A percentile compares a stretch with the other conserved stretches of the same genome.
phyloP scores from a whole-genome alignment of 2,888 invertebrate genomes.

The Pandemis corylana region DNA sequence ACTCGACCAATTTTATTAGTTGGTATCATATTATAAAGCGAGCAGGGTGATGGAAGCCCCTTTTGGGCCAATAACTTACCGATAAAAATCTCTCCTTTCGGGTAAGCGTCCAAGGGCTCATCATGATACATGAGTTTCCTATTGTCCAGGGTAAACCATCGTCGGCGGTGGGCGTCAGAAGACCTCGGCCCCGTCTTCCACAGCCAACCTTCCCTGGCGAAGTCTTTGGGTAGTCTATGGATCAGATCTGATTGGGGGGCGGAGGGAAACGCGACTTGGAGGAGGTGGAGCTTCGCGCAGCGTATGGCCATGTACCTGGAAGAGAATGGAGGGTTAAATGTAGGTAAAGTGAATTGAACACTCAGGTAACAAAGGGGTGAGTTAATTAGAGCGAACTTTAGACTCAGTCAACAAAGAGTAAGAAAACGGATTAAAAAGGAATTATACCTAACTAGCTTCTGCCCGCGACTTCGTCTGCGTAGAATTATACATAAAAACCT shows the following conservation, averaged over 20 bases:
- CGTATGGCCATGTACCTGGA: slow-evolving; percentile 90
- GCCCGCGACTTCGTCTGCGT: too few species aligned
- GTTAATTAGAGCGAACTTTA: too few species aligned
- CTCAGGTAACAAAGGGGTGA: too few species aligned
- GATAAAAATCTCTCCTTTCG: slow-evolving; percentile 95
- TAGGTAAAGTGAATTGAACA: background rate
- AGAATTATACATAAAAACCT: too few species aligned
- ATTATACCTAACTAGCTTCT: too few species aligned
- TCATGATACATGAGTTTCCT: slow-evolving; percentile 97
- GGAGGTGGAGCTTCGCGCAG: slow-evolving; percentile 92
- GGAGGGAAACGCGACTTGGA: slow-evolving; percentile 93
- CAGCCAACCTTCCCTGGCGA: slow-evolving; percentile 94
- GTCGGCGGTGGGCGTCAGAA: slow-evolving; percentile 91
- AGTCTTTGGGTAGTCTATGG: slow-evolving; percentile 91
- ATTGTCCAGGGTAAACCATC: slow-evolving; percentile 96
- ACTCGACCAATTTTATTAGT: too few species aligned
- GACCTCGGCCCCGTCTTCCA: slow-evolving; percentile 95
- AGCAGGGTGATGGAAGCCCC: too few species aligned
- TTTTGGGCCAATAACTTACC: slow-evolving; percentile 74
- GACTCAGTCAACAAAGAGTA: too few species aligned
- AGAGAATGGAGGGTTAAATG: background rate
- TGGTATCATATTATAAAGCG: too few species aligned
- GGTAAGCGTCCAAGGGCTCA: slow-evolving; percentile 93
- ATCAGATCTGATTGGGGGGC: slow-evolving; percentile 89
- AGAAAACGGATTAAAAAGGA: too few species aligned